phyloP scores from a whole-genome alignment of 2,113 vertebrate species.

The Pomatostomus ruficeps region DNA sequence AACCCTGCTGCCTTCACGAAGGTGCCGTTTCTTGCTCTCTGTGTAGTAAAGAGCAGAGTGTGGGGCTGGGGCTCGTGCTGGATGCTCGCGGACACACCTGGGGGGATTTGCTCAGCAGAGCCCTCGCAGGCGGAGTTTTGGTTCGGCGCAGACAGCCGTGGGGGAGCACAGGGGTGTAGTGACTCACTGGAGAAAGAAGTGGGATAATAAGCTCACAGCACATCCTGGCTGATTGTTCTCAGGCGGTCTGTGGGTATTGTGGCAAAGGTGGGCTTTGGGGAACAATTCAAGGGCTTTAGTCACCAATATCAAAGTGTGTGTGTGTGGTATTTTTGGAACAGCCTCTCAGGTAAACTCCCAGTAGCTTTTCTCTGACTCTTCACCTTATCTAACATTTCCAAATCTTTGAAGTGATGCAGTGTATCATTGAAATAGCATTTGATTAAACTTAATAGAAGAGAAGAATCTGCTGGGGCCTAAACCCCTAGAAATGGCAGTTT shows the following conservation, averaged over 20 bases:
- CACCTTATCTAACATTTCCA: not conserved
- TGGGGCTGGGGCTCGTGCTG: not conserved
- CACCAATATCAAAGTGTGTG: not conserved
- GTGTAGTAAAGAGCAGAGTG: not conserved
- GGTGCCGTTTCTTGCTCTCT: accelerated
- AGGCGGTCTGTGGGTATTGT: not conserved
- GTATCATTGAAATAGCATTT: not conserved
- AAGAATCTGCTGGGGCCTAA: not conserved
- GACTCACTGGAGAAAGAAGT: not conserved
- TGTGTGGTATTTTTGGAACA: conserved; percentile 37
- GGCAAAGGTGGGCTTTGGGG: conserved; percentile 12
- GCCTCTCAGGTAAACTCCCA: conserved; percentile 45
- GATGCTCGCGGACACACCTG: accelerated
- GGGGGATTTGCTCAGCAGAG: not conserved
- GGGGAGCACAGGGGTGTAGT: not conserved
- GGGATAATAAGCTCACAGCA: not conserved
- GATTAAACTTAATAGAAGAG: not conserved
- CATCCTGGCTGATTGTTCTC: not conserved
- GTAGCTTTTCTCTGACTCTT: conserved; percentile 6
- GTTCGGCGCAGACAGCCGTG: not conserved
- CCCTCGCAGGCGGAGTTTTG: not conserved
- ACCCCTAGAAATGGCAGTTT: not conserved
- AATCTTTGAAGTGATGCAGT: not conserved
- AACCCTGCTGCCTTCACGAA: not conserved
- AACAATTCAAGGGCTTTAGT: conserved; percentile 25